Evolutionary conservation across 2,113 vertebrate species (phyloP).

Genomic region (Dryoscopus gambensis): DNA sequence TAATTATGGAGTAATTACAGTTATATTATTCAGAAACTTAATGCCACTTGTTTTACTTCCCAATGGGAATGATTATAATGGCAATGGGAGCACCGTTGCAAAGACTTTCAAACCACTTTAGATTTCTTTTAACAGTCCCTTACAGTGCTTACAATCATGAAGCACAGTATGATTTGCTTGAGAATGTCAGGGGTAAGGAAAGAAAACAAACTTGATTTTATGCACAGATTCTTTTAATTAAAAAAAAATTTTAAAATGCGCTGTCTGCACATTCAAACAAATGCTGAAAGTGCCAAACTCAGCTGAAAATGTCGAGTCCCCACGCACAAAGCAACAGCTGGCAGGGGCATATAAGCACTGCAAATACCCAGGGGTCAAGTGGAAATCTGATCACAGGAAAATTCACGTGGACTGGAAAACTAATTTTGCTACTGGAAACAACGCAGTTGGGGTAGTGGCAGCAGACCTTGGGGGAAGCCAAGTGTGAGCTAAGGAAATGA

Average conservation of each 20-base stretch:
- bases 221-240: not conserved
- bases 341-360: not conserved
- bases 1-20: not conserved
- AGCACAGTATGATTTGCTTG: not conserved
- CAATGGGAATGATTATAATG: not conserved
- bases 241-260: accelerated
- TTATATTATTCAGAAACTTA: not conserved
- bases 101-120: not conserved
- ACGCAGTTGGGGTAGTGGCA: not conserved
- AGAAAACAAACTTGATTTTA: not conserved
- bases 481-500: not conserved
- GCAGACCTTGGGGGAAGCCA: not conserved
- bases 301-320: not conserved
- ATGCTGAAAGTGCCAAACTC: not conserved
- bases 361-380: not conserved
- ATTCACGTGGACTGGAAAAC: not conserved
- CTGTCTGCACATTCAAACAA: not conserved
- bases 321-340: not conserved
- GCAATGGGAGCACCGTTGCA: not conserved
- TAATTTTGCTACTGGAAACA: not conserved
- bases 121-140: not conserved
- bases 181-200: not conserved
- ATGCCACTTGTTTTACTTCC: not conserved
- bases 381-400: not conserved
- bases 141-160: accelerated